phyloP scores from a whole-genome alignment of 2,797 vertebrate genomes.

The Toxotes lorentzi region DNA sequence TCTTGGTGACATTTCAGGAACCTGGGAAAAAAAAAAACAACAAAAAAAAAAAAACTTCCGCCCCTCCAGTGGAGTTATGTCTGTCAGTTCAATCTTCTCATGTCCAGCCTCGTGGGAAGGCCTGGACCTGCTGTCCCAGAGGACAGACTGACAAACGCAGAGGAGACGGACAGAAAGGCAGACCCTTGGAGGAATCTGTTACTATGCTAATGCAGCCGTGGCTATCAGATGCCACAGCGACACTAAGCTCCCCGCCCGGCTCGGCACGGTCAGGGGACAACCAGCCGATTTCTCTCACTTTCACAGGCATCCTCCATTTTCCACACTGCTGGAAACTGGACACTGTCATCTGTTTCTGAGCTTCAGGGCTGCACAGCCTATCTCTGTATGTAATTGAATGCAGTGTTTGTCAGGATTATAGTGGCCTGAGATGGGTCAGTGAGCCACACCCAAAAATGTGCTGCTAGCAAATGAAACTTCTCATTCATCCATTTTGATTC shows the following conservation, averaged over 20 bases:
- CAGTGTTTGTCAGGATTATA: conserved; percentile 29
- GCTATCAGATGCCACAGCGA: conserved; percentile 51
- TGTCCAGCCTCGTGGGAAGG: conserved; percentile 49
- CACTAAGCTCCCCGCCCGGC: conserved; percentile 31
- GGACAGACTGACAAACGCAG: conserved; percentile 54
- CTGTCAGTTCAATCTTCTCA: conserved; percentile 59
- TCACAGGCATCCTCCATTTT: conserved; percentile 74
- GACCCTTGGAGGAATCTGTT: conserved; percentile 46
- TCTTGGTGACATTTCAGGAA: conserved; percentile 51
- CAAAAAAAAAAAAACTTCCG: not conserved
- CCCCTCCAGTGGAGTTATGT: conserved; percentile 40
- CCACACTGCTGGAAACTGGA: conserved; percentile 79
- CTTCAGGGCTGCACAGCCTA: conserved; percentile 52
- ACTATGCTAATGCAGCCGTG: conserved; percentile 62
- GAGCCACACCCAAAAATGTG: conserved; percentile 33
- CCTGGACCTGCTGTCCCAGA: conserved; percentile 42
- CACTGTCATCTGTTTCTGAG: conserved; percentile 76
- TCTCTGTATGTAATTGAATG: conserved; percentile 54
- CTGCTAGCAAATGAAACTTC: conserved; percentile 31
- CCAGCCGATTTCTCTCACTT: conserved; percentile 70
- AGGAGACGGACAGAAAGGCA: conserved; percentile 53
- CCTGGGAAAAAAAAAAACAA: conserved; percentile 4
- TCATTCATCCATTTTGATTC: conserved; percentile 22
- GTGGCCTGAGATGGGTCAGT: conserved; percentile 28
- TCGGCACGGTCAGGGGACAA: conserved; percentile 57